Evolutionary conservation across 2,888 invertebrate species (phyloP).

Genomic region (Cephus pulcher): DNA sequence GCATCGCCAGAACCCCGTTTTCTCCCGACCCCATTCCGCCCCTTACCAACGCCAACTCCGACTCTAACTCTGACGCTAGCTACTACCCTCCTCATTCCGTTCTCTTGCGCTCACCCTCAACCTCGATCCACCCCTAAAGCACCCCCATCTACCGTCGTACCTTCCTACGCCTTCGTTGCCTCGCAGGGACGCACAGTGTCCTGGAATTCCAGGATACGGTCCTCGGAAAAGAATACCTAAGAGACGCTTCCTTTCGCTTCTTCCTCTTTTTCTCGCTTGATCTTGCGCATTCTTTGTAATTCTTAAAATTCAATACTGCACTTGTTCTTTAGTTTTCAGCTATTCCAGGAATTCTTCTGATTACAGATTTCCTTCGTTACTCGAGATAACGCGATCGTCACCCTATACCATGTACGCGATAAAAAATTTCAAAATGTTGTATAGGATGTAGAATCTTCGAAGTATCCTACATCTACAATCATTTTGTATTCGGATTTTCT

Average conservation of each 20-base stretch:
- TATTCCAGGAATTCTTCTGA: background rate
- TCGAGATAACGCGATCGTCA: background rate
- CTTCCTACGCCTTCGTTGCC: constrained; percentile 54
- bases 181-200: constrained; percentile 47
- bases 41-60: background rate
- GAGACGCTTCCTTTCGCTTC: background rate
- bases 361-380: background rate
- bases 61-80: background rate
- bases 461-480: too few relatives aligned
- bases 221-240: constrained; percentile 20
- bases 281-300: background rate
- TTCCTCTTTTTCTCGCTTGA: background rate
- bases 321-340: background rate
- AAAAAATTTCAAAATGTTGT: too few relatives aligned
- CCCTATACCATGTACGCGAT: background rate
- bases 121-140: constrained; percentile 34
- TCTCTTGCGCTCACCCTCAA: constrained; percentile 22
- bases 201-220: constrained; percentile 7
- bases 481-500: background rate
- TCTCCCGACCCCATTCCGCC: constrained; percentile 12
- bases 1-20: constrained; percentile 27
- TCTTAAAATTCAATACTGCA: background rate
- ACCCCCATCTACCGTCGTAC: constrained; percentile 54
- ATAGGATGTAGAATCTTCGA: too few relatives aligned
- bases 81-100: constrained; percentile 11